Percentiles rank a stretch among this genome's conserved stretches.
Evolutionary conservation across 2,888 invertebrate genomes (phyloP).

Genomic region (Oeneis ivallda): DNA sequence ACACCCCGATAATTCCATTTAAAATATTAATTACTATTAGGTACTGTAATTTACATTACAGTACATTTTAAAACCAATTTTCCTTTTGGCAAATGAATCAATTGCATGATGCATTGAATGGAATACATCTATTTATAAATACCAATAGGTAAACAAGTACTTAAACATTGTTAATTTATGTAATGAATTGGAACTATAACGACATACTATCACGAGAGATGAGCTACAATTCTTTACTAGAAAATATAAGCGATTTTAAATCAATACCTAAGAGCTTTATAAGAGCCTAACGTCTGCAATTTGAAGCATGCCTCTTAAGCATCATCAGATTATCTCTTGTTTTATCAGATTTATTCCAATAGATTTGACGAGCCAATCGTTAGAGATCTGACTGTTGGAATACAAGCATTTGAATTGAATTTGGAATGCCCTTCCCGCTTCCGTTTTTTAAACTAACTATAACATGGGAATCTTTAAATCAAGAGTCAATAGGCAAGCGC

Average conservation of each 20-base stretch:
- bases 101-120: too few species aligned
- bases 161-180: not conserved
- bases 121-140: too few species aligned
- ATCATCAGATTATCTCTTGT: conserved; percentile 1
- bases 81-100: too few species aligned
- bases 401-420: not conserved
- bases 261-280: conserved; percentile 1
- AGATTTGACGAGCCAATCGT: not conserved
- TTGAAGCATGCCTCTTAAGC: conserved; percentile 3
- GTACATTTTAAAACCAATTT: too few species aligned
- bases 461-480: not conserved
- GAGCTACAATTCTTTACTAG: not conserved
- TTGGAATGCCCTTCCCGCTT: too few species aligned
- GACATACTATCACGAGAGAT: not conserved
- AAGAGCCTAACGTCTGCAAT: conserved; percentile 12
- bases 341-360: not conserved
- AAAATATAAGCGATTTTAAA: conserved; percentile 7
- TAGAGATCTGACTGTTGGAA: not conserved
- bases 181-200: not conserved
- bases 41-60: too few species aligned
- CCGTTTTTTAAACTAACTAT: too few species aligned
- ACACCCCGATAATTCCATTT: too few species aligned
- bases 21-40: too few species aligned
- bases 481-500: too few species aligned
- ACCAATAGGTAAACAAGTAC: too few species aligned